A percentile compares a stretch with the other conserved stretches of the same genome.
Conservation (phyloP, 2,888 invertebrate species). For the Willowsia nigromaculata region DNA sequence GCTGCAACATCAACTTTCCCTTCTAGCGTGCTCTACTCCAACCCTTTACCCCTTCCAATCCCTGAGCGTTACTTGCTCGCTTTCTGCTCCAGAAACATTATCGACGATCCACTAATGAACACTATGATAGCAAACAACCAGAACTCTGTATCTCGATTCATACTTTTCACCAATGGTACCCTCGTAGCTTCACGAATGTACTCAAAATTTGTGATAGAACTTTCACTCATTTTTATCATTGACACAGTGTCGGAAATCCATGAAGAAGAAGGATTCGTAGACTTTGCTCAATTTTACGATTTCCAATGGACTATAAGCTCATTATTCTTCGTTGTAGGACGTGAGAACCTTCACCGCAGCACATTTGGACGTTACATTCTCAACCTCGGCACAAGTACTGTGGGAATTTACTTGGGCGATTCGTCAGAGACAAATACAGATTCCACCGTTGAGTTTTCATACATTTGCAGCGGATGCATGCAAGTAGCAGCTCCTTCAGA, state of each 20-base stretch:
- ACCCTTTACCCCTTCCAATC: not conserved
- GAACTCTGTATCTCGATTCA: not conserved
- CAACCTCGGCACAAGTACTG: not conserved
- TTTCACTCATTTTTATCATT: conserved; percentile 27
- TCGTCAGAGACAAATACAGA: not conserved
- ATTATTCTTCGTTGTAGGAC: not conserved
- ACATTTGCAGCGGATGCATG: conserved; percentile 24
- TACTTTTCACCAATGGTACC: not conserved
- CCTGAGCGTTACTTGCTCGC: not conserved
- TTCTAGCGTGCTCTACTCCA: not conserved
- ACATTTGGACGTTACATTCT: not conserved
- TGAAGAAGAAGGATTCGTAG: not conserved
- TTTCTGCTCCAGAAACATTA: not conserved
- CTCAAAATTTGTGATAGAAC: not conserved
- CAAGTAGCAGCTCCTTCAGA: not conserved
- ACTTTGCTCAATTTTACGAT: conserved; percentile 30
- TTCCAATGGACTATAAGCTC: conserved; percentile 5
- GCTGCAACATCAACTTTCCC: not conserved
- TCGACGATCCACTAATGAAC: not conserved
- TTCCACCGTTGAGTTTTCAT: not conserved
- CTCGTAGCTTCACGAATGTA: not conserved
- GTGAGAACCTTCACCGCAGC: not conserved
- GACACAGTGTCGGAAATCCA: not conserved
- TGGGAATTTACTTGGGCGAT: not conserved
- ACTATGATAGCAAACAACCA: not conserved